Conservation (phyloP, 2,888 invertebrate genomes). For the Drosophila atroscutellata region DNA sequence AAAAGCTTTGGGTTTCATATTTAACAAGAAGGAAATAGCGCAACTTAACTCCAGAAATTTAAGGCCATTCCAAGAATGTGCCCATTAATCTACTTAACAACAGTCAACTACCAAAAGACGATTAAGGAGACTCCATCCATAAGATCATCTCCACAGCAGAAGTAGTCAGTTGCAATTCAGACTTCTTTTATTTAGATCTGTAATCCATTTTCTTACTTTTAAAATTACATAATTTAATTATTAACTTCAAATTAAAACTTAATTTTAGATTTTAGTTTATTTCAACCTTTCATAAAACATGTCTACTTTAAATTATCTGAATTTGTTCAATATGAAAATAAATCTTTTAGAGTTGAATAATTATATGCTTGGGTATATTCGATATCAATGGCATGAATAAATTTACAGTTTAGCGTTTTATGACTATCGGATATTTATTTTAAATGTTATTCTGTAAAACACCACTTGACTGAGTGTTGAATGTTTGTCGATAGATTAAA, state of each 20-base stretch:
- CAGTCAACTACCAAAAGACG: background rate
- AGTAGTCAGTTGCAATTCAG: background rate
- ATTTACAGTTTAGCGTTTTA: background rate
- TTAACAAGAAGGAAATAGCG: too few relatives aligned
- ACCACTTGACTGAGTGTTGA: background rate
- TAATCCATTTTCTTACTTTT: background rate
- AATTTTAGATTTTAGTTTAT: background rate
- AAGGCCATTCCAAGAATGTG: background rate
- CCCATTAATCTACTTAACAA: background rate
- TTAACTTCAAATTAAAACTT: fast-evolving
- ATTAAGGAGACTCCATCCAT: background rate
- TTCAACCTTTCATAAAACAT: background rate
- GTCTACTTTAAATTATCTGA: background rate
- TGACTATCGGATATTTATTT: fast-evolving
- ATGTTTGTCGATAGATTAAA: background rate
- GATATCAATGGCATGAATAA: background rate
- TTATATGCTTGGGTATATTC: background rate
- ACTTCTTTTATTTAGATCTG: background rate
- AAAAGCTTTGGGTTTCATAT: background rate
- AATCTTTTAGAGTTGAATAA: background rate
- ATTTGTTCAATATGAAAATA: background rate
- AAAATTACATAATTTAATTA: background rate
- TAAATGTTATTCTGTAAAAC: background rate
- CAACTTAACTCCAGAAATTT: background rate
- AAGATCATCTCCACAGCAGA: background rate